These are phyloP conservation scores for Tetranychus truncatus DNA, from an alignment of 2,888 invertebrate genomes.

Conservation along the genomic window DNA sequence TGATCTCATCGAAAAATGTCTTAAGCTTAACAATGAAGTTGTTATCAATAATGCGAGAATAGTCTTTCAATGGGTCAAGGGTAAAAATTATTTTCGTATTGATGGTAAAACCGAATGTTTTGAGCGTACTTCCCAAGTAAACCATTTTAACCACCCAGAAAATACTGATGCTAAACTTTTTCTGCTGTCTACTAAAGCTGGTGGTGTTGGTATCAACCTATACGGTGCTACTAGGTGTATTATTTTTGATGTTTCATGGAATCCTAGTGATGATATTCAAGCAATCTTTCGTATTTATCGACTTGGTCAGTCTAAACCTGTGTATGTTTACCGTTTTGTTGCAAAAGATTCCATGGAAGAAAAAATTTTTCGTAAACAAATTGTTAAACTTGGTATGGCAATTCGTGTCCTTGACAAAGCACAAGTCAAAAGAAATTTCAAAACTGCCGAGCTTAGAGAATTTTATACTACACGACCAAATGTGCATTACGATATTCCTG, in stretches of 20 bases:
- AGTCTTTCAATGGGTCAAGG: slow-evolving; percentile 45
- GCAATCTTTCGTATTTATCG: slow-evolving; percentile 93
- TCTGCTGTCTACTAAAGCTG: slow-evolving; percentile 87
- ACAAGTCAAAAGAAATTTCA: slow-evolving; percentile 93
- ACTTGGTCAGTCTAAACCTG: slow-evolving; percentile 92
- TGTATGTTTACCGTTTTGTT: slow-evolving; percentile 84
- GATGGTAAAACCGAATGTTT: slow-evolving; percentile 45
- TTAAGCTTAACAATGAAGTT: slow-evolving; percentile 32
- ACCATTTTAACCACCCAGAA: slow-evolving; percentile 61
- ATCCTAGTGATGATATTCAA: slow-evolving; percentile 93
- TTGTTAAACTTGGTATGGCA: slow-evolving; percentile 82
- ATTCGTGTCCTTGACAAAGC: slow-evolving; percentile 92
- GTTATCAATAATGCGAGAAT: slow-evolving; percentile 44
- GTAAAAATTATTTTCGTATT: slow-evolving; percentile 68
- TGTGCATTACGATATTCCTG: slow-evolving; percentile 41
- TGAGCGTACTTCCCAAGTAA: slow-evolving; percentile 57
- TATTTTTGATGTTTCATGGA: slow-evolving; percentile 98
- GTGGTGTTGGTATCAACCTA: slow-evolving; percentile 89
- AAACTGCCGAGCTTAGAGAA: slow-evolving; percentile 73
- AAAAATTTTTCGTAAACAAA: slow-evolving; percentile 78
- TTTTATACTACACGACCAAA: slow-evolving; percentile 66
- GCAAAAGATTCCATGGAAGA: slow-evolving; percentile 95
- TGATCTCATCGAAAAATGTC: slow-evolving; percentile 77
- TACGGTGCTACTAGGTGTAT: slow-evolving; percentile 91
- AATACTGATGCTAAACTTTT: slow-evolving; percentile 58